phyloP scores from a whole-genome alignment of 2,113 vertebrate genomes.

The Xyliphius kryptos region DNA sequence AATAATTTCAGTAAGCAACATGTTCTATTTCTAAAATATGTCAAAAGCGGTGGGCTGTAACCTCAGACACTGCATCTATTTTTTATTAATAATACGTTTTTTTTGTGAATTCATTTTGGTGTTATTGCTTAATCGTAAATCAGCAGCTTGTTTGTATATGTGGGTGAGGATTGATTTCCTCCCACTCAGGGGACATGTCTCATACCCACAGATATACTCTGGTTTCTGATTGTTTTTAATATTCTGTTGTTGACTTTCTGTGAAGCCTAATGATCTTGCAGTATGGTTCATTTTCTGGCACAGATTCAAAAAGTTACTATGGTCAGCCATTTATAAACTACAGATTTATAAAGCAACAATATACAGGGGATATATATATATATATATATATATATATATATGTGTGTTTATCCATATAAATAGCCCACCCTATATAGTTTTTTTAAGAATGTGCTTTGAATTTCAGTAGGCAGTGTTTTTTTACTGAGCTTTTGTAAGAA shows the following conservation, averaged over 20 bases:
- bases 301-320: constrained; percentile 4
- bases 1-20: no score
- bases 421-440: not conserved
- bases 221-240: constrained; percentile 11
- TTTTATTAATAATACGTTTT: no score
- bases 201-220: constrained; percentile 5
- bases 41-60: no score
- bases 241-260: constrained; percentile 8
- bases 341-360: constrained; percentile 11
- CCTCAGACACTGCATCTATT: no score
- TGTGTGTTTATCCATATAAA: no score
- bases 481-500: constrained; percentile 25
- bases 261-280: not conserved
- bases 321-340: constrained; percentile 1
- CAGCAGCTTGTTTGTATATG: not conserved
- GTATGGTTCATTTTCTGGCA: not conserved
- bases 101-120: no score
- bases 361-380: no score
- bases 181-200: not conserved
- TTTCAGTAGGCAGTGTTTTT: constrained; percentile 12
- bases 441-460: not conserved
- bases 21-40: no score
- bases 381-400: no score
- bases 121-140: no score
- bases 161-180: constrained; percentile 1